These are phyloP conservation scores for Squalus acanthias DNA, from an alignment of 2,797 vertebrate genomes.

Conservation along the genomic window DNA sequence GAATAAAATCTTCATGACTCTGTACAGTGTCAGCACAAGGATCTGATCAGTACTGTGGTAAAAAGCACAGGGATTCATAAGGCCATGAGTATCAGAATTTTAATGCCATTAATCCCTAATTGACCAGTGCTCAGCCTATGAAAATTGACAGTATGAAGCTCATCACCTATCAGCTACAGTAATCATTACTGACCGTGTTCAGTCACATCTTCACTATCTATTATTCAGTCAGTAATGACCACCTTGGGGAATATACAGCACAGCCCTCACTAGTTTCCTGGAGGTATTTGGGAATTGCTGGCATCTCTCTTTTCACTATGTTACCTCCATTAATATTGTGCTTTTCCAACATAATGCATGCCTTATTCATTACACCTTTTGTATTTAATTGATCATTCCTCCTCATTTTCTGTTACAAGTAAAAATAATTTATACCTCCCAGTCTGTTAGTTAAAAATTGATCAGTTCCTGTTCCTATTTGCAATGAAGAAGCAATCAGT, in stretches of 20 bases:
- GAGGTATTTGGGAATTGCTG: background rate
- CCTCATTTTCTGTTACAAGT: background rate
- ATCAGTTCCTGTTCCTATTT: background rate
- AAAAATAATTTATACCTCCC: background rate
- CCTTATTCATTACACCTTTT: background rate
- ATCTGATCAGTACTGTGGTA: background rate
- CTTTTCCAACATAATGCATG: background rate
- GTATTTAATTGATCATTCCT: background rate
- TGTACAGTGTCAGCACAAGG: background rate
- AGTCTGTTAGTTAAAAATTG: constrained; percentile 15
- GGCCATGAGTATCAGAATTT: background rate
- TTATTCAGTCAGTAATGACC: background rate
- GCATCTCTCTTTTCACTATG: background rate
- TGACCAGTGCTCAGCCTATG: background rate
- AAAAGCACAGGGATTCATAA: background rate
- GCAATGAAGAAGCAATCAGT: constrained; percentile 8
- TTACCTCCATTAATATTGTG: background rate
- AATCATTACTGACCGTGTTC: background rate
- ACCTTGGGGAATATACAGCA: background rate
- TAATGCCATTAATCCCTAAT: background rate
- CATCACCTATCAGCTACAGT: background rate
- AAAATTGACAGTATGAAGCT: background rate
- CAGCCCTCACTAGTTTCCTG: background rate
- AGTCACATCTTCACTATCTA: background rate
- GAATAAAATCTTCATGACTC: background rate